Percentiles rank a stretch among this genome's conserved stretches.
Conservation (phyloP, 2,113 vertebrate genomes). For the Verasper variegatus region DNA sequence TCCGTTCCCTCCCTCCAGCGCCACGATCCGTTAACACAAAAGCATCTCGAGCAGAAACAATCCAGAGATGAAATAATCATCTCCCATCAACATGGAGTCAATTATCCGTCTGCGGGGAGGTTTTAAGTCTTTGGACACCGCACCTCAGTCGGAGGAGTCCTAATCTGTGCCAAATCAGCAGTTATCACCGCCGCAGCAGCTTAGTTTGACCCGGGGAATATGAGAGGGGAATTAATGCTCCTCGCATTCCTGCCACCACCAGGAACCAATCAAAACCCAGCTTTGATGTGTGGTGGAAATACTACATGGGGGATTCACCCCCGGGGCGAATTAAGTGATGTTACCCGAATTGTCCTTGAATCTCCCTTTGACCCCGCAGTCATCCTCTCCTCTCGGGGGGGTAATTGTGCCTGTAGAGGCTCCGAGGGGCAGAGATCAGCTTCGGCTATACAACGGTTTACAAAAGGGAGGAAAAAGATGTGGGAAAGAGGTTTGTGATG, state of each 20-base stretch:
- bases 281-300: constrained; percentile 11
- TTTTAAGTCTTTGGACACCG: constrained; percentile 46
- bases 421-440: constrained; percentile 20
- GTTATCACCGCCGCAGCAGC: constrained; percentile 29
- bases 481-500: background rate
- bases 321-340: constrained; percentile 31
- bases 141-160: constrained; percentile 33
- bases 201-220: constrained; percentile 50
- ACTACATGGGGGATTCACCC: background rate
- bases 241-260: background rate
- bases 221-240: constrained; percentile 44
- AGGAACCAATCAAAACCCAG: constrained; percentile 20
- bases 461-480: constrained; percentile 19
- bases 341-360: constrained; percentile 46
- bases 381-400: constrained; percentile 29
- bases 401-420: constrained; percentile 42
- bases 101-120: constrained; percentile 50
- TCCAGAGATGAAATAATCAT: constrained; percentile 51
- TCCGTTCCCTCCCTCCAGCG: constrained; percentile 1
- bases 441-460: background rate
- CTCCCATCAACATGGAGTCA: constrained; percentile 45
- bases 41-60: constrained; percentile 39
- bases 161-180: constrained; percentile 43
- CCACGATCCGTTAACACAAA: constrained; percentile 22
- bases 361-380: constrained; percentile 34